A percentile compares a stretch with the other conserved stretches of the same genome.
phyloP scores from a whole-genome alignment of 2,797 vertebrate species.

The Squalus acanthias region DNA sequence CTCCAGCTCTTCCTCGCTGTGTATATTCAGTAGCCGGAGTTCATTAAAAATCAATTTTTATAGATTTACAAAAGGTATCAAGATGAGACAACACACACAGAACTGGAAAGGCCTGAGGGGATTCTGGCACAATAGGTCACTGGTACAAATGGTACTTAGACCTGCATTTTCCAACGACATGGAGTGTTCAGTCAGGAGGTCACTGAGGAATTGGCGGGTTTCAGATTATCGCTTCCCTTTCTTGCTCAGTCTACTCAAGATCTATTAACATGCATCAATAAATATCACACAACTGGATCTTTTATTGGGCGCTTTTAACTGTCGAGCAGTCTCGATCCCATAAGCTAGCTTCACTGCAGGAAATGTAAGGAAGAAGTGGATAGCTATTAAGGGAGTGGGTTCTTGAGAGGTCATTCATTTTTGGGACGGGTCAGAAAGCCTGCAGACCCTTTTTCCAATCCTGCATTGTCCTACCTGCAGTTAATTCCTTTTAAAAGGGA shows the following conservation, averaged over 20 bases:
- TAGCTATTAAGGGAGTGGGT: not conserved
- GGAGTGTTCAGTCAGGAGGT: not conserved
- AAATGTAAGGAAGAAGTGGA: not conserved
- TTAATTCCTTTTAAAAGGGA: not conserved
- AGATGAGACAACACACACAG: not conserved
- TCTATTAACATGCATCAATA: not conserved
- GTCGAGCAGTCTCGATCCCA: not conserved
- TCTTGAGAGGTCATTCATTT: not conserved
- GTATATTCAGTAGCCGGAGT: not conserved
- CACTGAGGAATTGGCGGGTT: not conserved
- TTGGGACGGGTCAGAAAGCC: not conserved
- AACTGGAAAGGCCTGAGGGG: not conserved
- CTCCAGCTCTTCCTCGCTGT: not conserved
- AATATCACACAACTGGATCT: not conserved
- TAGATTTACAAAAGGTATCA: not conserved
- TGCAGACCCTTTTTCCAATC: not conserved
- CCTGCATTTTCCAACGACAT: not conserved
- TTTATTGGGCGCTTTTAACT: not conserved
- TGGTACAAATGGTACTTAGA: not conserved
- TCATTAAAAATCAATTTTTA: conserved; percentile 12
- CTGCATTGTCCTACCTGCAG: not conserved
- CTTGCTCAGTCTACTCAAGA: not conserved
- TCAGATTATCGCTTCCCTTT: not conserved
- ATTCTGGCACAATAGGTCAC: not conserved
- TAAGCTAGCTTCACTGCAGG: not conserved